Evolutionary conservation across 2,888 invertebrate species (phyloP).

Genomic region (Ectemnius lituratus): DNA sequence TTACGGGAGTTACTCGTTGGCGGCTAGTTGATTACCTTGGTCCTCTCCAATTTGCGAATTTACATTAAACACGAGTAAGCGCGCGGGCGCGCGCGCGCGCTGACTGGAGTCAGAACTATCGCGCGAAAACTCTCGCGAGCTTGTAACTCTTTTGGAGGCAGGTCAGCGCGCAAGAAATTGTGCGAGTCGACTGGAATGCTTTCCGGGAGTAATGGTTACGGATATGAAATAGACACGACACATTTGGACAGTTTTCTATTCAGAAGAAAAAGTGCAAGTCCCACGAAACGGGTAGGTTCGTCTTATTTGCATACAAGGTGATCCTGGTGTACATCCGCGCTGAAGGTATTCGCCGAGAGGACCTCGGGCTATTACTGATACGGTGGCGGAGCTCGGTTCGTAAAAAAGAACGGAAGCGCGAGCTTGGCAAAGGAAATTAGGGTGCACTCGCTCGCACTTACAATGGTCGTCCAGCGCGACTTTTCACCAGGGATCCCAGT

Average conservation of each 20-base stretch:
- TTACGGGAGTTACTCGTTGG: conserved; percentile 67
- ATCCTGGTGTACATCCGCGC: too few species aligned
- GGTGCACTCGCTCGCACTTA: conserved; percentile 22
- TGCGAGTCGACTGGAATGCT: too few species aligned
- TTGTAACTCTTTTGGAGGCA: background rate
- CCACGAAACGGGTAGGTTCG: too few species aligned
- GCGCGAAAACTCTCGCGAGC: conserved; percentile 59
- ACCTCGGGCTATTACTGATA: conserved; percentile 7
- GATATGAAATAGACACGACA: too few species aligned
- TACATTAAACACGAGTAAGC: conserved; percentile 62
- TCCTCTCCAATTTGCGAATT: conserved; percentile 69
- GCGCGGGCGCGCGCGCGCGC: background rate
- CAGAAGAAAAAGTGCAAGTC: too few species aligned
- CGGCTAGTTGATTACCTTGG: conserved; percentile 70
- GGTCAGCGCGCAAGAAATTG: too few species aligned
- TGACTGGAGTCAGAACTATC: conserved; percentile 32
- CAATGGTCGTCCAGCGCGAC: conserved; percentile 55
- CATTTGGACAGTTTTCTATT: too few species aligned
- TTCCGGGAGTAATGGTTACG: too few species aligned
- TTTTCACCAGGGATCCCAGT: conserved; percentile 33
- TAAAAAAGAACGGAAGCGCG: conserved; percentile 34
- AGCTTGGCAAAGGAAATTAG: conserved; percentile 46
- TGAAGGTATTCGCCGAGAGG: too few species aligned
- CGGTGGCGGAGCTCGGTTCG: background rate
- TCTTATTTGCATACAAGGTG: too few species aligned